Evolutionary conservation across 2,797 vertebrate genomes (phyloP).

Genomic region (Prionace glauca): DNA sequence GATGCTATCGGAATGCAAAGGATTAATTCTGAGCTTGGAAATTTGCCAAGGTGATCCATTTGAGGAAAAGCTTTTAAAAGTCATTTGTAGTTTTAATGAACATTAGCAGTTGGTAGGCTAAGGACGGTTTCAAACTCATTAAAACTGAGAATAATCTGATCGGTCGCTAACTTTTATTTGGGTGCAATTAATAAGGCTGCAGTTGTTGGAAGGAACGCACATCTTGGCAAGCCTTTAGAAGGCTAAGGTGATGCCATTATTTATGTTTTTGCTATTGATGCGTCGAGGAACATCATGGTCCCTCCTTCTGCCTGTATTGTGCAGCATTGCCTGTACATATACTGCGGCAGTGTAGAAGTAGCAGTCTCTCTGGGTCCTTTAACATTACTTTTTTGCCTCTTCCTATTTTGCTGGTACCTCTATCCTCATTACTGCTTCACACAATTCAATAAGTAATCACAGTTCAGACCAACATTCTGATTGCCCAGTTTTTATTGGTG

Average conservation of each 20-base stretch:
- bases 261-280: not conserved
- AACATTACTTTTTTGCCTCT: not conserved
- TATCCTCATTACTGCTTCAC: not conserved
- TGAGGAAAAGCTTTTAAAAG: constrained; percentile 28
- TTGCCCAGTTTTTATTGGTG: too few relatives aligned
- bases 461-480: too few relatives aligned
- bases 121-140: constrained; percentile 5
- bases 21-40: not conserved
- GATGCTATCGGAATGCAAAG: constrained; percentile 8
- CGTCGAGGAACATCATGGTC: not conserved
- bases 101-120: not conserved
- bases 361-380: not conserved
- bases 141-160: not conserved
- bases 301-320: not conserved
- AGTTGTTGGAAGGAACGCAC: not conserved
- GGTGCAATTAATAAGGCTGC: not conserved
- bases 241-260: not conserved
- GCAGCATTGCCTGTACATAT: not conserved
- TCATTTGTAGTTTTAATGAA: constrained; percentile 6
- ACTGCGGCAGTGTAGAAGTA: not conserved
- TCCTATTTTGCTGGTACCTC: not conserved
- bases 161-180: not conserved
- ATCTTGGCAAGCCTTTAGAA: not conserved
- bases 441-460: not conserved
- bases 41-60: constrained; percentile 5